Conservation (phyloP, 2,113 vertebrate genomes). For the Entosphenus tridentatus region DNA sequence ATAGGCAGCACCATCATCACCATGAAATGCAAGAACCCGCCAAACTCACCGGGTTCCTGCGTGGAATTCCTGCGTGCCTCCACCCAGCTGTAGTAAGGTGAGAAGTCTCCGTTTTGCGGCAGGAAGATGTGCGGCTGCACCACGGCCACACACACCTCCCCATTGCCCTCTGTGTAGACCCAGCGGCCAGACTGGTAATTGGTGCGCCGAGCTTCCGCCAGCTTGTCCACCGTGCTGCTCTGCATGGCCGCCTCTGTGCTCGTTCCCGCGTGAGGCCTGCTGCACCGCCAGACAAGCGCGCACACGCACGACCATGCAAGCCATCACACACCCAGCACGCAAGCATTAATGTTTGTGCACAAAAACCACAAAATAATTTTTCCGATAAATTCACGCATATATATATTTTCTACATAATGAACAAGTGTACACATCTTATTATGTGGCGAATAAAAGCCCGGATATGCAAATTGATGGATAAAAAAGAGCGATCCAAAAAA, state of each 20-base stretch:
- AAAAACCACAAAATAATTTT: not conserved
- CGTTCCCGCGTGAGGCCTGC: not conserved
- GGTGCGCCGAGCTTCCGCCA: constrained; percentile 71
- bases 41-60: constrained; percentile 49
- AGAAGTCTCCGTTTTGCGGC: constrained; percentile 83
- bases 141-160: constrained; percentile 86
- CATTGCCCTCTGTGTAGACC: constrained; percentile 90
- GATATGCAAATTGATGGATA: too few species aligned
- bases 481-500: too few species aligned
- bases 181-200: constrained; percentile 85
- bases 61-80: constrained; percentile 50
- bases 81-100: constrained; percentile 75
- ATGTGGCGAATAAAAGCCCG: too few species aligned
- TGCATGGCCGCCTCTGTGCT: constrained; percentile 39
- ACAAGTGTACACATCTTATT: too few species aligned
- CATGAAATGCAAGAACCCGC: not conserved
- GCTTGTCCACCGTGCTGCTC: constrained; percentile 84
- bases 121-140: constrained; percentile 55
- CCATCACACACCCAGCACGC: not conserved
- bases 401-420: not conserved
- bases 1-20: not conserved
- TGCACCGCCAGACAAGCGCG: not conserved
- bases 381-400: not conserved
- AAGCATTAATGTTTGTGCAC: not conserved
- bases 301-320: not conserved